phyloP scores from a whole-genome alignment of 1,140 invertebrate species.

The Platyscapa corneri region DNA sequence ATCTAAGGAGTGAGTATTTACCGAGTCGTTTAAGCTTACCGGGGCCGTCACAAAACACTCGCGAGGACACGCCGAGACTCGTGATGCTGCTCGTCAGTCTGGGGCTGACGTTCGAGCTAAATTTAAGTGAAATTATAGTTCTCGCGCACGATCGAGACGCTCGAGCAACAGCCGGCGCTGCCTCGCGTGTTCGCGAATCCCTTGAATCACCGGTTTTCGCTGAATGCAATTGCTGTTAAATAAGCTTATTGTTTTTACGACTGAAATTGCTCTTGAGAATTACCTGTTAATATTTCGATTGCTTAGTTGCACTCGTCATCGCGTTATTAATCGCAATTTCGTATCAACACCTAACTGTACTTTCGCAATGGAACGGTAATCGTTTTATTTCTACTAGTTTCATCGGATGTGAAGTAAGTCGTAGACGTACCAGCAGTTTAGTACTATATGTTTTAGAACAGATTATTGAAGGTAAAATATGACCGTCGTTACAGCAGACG shows the following conservation, averaged over 20 bases:
- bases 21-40: not conserved
- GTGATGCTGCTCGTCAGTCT: not conserved
- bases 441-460: not conserved
- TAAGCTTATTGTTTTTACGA: not conserved
- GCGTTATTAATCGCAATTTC: not conserved
- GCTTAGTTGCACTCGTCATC: not conserved
- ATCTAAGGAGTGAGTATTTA: constrained; percentile 84
- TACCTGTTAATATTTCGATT: not conserved
- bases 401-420: too few relatives aligned
- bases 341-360: not conserved
- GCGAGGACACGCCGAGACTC: too few relatives aligned
- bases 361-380: not conserved
- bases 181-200: not conserved
- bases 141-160: not conserved
- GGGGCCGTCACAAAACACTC: not conserved
- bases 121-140: constrained; percentile 52
- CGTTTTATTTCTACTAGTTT: not conserved
- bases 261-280: not conserved
- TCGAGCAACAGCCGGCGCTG: not conserved
- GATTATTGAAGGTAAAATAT: not conserved
- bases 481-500: not conserved
- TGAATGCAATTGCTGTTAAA: too few relatives aligned
- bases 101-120: constrained; percentile 43
- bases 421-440: not conserved
- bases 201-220: not conserved